Evolutionary conservation across 2,888 invertebrate species (phyloP).

Genomic region (Holacanthella duospinosa): DNA sequence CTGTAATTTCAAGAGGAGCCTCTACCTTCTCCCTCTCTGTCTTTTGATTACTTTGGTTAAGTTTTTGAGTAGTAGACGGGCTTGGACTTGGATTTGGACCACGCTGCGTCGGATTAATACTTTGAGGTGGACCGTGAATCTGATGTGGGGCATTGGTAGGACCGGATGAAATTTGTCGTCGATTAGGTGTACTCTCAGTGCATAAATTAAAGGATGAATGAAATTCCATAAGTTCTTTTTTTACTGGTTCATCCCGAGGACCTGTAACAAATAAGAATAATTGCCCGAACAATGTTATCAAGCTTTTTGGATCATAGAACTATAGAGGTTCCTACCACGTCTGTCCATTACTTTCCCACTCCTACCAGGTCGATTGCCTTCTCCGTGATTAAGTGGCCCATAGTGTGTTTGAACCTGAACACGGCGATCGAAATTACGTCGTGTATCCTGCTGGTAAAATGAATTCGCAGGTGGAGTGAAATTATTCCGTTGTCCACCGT

Average conservation of each 20-base stretch:
- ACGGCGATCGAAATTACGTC: slow-evolving; percentile 43
- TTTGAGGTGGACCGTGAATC: slow-evolving; percentile 14
- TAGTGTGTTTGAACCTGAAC: slow-evolving; percentile 34
- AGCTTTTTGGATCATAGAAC: no score
- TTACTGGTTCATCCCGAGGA: neutral
- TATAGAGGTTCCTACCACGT: no score
- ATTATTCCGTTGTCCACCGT: slow-evolving; percentile 37
- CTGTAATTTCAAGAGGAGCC: neutral
- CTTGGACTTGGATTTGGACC: neutral
- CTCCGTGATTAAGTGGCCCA: slow-evolving; percentile 24
- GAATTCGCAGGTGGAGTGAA: neutral
- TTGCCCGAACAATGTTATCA: neutral
- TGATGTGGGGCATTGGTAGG: neutral
- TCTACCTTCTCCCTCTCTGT: neutral
- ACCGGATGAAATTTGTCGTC: neutral
- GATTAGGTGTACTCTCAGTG: neutral
- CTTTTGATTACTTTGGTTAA: neutral
- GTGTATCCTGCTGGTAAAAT: slow-evolving; percentile 23
- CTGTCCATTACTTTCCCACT: slow-evolving; percentile 7
- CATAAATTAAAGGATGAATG: slow-evolving; percentile 4
- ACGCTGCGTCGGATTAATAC: slow-evolving; percentile 9
- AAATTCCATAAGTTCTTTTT: slow-evolving; percentile 4
- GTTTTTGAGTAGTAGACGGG: neutral
- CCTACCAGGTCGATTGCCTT: slow-evolving; percentile 20
- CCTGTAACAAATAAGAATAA: neutral